A percentile compares a stretch with the other conserved stretches of the same genome.
Evolutionary conservation across 2,888 invertebrate genomes (phyloP).

Genomic region (Boloria selene): DNA sequence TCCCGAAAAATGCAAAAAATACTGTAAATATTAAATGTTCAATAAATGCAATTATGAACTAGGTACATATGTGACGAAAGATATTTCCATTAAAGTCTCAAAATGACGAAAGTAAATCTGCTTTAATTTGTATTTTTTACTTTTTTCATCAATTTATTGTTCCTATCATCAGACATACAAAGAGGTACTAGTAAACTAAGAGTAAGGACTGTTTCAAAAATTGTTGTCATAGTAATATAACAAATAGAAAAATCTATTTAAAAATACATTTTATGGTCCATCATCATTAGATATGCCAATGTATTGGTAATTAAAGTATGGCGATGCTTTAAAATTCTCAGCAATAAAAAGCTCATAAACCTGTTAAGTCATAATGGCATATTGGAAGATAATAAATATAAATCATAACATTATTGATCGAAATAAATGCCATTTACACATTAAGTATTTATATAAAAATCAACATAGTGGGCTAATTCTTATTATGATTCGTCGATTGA

Average conservation of each 20-base stretch:
- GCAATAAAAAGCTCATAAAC: constrained; percentile 42
- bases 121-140: no score
- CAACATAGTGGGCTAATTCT: constrained; percentile 71
- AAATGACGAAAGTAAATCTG: no score
- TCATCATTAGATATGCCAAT: constrained; percentile 24
- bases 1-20: no score
- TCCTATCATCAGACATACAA: background rate
- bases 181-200: background rate
- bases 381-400: constrained; percentile 51
- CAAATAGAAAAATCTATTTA: constrained; percentile 10
- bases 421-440: constrained; percentile 61
- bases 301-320: constrained; percentile 32
- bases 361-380: constrained; percentile 50
- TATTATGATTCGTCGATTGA: constrained; percentile 73
- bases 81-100: no score
- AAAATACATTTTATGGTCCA: constrained; percentile 9
- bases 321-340: constrained; percentile 31
- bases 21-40: no score
- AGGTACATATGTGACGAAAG: no score
- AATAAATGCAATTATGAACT: no score
- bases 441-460: constrained; percentile 56
- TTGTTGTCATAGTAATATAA: background rate
- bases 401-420: constrained; percentile 64
- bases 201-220: background rate
- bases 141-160: no score